These are phyloP conservation scores for Steatornis caripensis DNA, from an alignment of 2,113 vertebrate species.

Conservation along the genomic window DNA sequence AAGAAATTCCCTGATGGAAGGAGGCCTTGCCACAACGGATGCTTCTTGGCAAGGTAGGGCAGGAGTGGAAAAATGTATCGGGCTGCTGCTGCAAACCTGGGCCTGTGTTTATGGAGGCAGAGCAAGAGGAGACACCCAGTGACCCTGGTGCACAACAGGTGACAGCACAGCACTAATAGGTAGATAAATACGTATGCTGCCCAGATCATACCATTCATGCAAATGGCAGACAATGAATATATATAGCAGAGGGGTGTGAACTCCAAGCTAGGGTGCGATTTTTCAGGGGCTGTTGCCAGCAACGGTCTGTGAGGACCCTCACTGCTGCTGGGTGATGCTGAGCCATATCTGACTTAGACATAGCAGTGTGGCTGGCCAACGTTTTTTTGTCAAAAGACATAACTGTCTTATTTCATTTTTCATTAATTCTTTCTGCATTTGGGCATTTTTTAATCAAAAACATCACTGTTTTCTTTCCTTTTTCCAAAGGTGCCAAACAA, in stretches of 20 bases:
- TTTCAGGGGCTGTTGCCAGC: neutral
- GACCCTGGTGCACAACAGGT: neutral
- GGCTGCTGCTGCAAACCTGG: neutral
- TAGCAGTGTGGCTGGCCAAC: neutral
- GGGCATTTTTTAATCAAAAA: neutral
- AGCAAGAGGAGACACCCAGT: neutral
- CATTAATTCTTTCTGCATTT: neutral
- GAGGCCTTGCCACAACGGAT: neutral
- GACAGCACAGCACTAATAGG: neutral
- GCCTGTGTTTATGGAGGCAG: neutral
- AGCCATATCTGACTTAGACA: neutral
- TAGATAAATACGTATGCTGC: neutral
- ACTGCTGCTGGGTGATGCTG: rapidly evolving
- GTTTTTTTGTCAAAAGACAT: neutral
- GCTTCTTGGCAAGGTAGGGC: neutral
- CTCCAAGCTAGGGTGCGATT: neutral
- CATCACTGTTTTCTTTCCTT: neutral
- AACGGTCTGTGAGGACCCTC: neutral
- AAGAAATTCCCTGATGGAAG: neutral
- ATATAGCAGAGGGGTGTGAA: rapidly evolving
- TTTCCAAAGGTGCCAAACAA: neutral
- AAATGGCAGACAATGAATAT: neutral
- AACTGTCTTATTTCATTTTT: neutral
- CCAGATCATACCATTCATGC: neutral
- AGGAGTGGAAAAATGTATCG: neutral